A percentile compares a stretch with the other conserved stretches of the same genome.
Evolutionary conservation across 2,113 vertebrate genomes (phyloP).

Genomic region (Myotis lucifugus): DNA sequence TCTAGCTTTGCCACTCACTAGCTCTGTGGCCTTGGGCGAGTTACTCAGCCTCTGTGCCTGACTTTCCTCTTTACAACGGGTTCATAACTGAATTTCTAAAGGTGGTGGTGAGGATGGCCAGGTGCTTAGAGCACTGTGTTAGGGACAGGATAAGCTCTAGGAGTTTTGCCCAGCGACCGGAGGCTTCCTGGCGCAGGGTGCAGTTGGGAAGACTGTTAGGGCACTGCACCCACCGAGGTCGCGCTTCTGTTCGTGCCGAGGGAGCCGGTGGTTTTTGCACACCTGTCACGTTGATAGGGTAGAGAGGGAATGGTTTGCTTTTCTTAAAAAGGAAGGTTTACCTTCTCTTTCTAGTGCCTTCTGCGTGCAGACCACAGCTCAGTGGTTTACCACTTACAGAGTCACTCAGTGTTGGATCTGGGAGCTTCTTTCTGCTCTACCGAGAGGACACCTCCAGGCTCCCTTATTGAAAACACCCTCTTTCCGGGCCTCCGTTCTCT

Average conservation of each 20-base stretch:
- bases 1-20: background rate
- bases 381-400: background rate
- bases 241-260: rapidly evolving
- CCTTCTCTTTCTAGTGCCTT: background rate
- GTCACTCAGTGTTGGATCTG: background rate
- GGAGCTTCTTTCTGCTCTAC: background rate
- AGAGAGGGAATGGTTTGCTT: background rate
- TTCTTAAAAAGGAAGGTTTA: constrained; percentile 23
- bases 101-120: background rate
- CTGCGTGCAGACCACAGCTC: background rate
- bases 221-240: background rate
- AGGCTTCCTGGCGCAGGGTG: background rate
- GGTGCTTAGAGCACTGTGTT: background rate
- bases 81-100: background rate
- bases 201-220: background rate
- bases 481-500: background rate
- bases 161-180: background rate
- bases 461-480: background rate
- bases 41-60: background rate
- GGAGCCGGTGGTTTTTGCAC: background rate
- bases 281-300: background rate
- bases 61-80: background rate
- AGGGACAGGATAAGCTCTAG: background rate
- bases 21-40: background rate
- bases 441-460: background rate